A percentile compares a stretch with the other conserved stretches of the same genome.
These are phyloP conservation scores for Heterotilapia buettikoferi DNA, from an alignment of 2,113 vertebrate species.

Conservation along the genomic window DNA sequence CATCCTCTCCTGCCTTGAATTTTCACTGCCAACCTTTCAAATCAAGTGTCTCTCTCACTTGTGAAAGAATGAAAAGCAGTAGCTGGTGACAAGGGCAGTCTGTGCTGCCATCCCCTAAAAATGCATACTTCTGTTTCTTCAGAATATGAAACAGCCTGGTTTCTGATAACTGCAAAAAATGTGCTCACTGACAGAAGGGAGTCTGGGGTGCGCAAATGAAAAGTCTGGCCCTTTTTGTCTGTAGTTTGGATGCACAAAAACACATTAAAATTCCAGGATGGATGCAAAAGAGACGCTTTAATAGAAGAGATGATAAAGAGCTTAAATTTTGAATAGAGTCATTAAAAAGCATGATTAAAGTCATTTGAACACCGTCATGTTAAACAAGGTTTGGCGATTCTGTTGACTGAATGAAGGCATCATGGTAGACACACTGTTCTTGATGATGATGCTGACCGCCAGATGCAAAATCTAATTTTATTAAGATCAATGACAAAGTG, in stretches of 20 bases:
- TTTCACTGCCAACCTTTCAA: not conserved
- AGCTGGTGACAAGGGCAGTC: slow-evolving; percentile 27
- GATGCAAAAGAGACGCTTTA: not conserved
- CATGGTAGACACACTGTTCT: accelerated
- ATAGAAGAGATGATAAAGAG: not conserved
- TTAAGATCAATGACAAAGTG: not conserved
- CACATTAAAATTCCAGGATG: not conserved
- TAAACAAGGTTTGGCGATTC: not conserved
- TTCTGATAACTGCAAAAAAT: not conserved
- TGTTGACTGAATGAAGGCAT: not conserved
- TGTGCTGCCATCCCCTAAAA: slow-evolving; percentile 15
- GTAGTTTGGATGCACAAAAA: not conserved
- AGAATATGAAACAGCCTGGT: not conserved
- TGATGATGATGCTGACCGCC: accelerated
- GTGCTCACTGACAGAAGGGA: not conserved
- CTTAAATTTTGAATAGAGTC: not conserved
- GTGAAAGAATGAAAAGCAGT: not conserved
- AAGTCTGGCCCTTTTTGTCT: not conserved
- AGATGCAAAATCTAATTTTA: not conserved
- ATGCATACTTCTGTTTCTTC: slow-evolving; percentile 20
- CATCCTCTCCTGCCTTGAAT: not conserved
- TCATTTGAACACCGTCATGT: not conserved
- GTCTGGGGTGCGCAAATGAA: not conserved
- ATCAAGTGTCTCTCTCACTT: not conserved
- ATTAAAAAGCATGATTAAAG: not conserved